Evolutionary conservation across 2,797 vertebrate genomes (phyloP), one percentile per base, ranked within the genome.

Genomic region (Neosalanx taihuensis): DNA sequence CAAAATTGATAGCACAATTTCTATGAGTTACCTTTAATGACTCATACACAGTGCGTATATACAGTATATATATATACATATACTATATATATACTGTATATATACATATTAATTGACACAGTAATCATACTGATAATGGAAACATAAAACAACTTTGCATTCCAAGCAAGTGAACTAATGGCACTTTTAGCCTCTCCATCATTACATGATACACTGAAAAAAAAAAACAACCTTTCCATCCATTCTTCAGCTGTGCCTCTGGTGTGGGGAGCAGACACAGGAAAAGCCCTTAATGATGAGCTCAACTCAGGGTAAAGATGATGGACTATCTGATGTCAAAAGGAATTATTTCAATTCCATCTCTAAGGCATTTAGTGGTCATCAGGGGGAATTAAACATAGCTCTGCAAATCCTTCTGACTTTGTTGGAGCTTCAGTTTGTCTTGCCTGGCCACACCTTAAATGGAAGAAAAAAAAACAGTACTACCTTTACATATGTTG

Each of bases 301-400:
- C 78, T 87, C 81, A 83, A 78, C 79, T 75, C 74, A 63, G 71
- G 69, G 81, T 78, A 82, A 77, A 73, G 75, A 81, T 31, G 77
- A 80, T 75, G 56, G 74, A 85, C 82, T 78, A 81, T 87, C 81
- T 85, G 72, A 86, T 90, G 84, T 91, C 84, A 87, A 70, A 86
- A 64, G 71, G 80, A 85, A 83, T 86, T 86, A 89, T 86, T 88
- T 90, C 69, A 87, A 87, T 86, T 90, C 79, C 86, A 80, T 76
- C 75, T 84, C 80, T 66, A 65, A 78, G 83, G 75, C 77, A 71
- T 89, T 85, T 84, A 82, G 72, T 86, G 86, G 87, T 87, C 87
- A 86, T 83, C 71, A 26, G 87, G 86, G 85, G 86, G 68, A 76
- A 64, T 79, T 78, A 76, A 70, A 78, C 81, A 83, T 84, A 80